Conservation (phyloP, 1,140 invertebrate genomes). For the Atta cephalotes region DNA sequence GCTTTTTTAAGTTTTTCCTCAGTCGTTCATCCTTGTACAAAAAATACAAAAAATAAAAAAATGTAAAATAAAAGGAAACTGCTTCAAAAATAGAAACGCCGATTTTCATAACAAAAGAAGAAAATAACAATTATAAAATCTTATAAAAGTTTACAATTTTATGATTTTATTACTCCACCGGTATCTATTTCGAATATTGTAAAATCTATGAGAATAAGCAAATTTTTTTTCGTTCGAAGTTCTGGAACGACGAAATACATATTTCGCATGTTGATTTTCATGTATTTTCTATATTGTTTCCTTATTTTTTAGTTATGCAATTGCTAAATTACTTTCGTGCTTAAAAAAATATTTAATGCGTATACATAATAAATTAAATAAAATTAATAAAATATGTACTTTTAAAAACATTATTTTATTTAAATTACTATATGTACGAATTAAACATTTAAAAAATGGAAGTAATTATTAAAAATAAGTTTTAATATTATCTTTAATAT, state of each 20-base stretch:
- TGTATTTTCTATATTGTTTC: neutral
- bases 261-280: neutral
- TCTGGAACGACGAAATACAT: neutral
- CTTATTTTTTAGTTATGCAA: too few species aligned
- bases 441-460: neutral
- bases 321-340: neutral
- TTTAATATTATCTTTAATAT: neutral
- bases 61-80: neutral
- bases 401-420: neutral
- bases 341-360: neutral
- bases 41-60: neutral
- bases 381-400: neutral
- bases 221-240: neutral
- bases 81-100: neutral
- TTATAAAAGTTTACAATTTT: neutral
- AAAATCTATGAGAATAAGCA: neutral
- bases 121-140: neutral
- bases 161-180: neutral
- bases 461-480: neutral
- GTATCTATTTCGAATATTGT: neutral
- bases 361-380: neutral
- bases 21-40: conserved; percentile 1
- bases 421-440: too few species aligned
- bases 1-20: neutral
- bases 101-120: neutral